A percentile compares a stretch with the other conserved stretches of the same genome.
These are phyloP conservation scores for Rousettus leschenaultii DNA, from an alignment of 2,113 vertebrate genomes.

Conservation along the genomic window DNA sequence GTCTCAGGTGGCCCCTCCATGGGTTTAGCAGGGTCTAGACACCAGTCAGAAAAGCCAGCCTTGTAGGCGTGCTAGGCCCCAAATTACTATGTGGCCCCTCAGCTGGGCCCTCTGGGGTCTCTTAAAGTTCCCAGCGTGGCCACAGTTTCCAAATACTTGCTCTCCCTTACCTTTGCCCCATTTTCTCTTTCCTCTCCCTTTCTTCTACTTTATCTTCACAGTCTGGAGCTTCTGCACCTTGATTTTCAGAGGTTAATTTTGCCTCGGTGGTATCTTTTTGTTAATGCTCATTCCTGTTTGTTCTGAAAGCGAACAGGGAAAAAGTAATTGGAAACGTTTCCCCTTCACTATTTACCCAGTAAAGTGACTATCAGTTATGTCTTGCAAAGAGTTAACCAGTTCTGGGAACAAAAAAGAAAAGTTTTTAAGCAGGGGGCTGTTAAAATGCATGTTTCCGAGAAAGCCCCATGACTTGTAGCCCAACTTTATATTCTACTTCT, in stretches of 20 bases:
- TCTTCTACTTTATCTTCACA: neutral
- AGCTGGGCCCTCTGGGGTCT: accelerated
- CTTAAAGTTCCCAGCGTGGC: accelerated
- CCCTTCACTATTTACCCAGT: neutral
- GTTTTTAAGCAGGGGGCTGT: neutral
- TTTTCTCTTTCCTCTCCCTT: accelerated
- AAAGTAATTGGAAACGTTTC: neutral
- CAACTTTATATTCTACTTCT: neutral
- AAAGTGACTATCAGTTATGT: neutral
- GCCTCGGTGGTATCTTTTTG: neutral
- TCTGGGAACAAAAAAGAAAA: neutral
- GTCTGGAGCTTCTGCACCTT: neutral
- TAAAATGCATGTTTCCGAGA: neutral
- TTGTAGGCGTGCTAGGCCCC: neutral
- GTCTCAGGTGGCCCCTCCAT: neutral
- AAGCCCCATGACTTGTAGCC: neutral
- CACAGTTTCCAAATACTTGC: accelerated
- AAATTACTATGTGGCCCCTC: accelerated
- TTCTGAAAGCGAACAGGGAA: neutral
- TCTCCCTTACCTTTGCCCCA: accelerated
- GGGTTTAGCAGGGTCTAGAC: neutral
- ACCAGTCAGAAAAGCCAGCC: neutral
- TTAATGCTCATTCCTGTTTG: neutral
- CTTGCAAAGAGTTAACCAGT: neutral
- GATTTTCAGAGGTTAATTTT: slow-evolving; percentile 29